phyloP scores from a whole-genome alignment of 2,113 vertebrate genomes.

The Ramphastos sulfuratus region DNA sequence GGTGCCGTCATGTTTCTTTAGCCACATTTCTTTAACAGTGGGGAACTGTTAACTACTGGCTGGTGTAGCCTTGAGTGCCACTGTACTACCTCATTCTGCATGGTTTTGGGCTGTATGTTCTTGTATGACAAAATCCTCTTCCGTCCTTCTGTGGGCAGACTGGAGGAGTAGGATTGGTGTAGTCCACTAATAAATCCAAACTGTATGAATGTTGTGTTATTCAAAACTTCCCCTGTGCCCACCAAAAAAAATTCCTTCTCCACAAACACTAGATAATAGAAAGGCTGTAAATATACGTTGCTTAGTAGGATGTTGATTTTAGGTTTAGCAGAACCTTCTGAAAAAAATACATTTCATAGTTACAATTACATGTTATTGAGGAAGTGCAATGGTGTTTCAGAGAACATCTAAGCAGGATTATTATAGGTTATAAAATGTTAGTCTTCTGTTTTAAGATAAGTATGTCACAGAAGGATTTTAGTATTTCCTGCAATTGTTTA shows the following conservation, averaged over 20 bases:
- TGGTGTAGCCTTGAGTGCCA: not conserved
- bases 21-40: not conserved
- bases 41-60: not conserved
- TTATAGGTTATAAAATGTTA: slow-evolving; percentile 54
- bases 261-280: not conserved
- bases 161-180: not conserved
- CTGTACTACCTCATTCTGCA: not conserved
- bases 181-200: not conserved
- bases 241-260: not conserved
- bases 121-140: not conserved
- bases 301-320: not conserved
- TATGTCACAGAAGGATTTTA: slow-evolving; percentile 56
- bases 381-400: not conserved
- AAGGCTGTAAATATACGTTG: not conserved
- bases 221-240: not conserved
- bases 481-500: slow-evolving; percentile 67
- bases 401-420: slow-evolving; percentile 22
- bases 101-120: not conserved
- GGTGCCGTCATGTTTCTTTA: not conserved
- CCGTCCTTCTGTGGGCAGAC: not conserved
- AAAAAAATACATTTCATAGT: not conserved
- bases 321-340: slow-evolving; percentile 23
- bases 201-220: not conserved
- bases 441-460: slow-evolving; percentile 54
- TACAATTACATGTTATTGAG: not conserved